phyloP scores from a whole-genome alignment of 30 jellyfish, hydroid and myxozoan genomes.

The Hydra vulgaris region DNA sequence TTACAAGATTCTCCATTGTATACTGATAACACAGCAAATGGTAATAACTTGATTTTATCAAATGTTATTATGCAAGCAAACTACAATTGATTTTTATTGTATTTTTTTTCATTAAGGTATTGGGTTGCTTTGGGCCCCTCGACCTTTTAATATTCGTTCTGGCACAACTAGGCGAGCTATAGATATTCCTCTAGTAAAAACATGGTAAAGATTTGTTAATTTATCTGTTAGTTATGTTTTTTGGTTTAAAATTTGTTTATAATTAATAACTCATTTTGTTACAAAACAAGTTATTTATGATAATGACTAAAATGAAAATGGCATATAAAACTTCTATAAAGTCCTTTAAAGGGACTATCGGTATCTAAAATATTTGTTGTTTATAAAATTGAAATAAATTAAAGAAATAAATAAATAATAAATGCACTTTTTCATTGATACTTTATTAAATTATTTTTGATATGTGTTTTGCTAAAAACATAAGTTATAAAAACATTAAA shows the following conservation, averaged over 20 bases:
- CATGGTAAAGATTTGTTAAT: slow-evolving; percentile 56
- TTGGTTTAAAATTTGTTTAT: not conserved
- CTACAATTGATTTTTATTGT: not conserved
- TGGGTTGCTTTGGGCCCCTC: slow-evolving; percentile 94
- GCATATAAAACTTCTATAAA: too few species aligned
- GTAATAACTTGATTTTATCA: slow-evolving; percentile 17
- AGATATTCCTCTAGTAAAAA: slow-evolving; percentile 87
- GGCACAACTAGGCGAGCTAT: slow-evolving; percentile 91
- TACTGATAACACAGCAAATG: slow-evolving; percentile 97
- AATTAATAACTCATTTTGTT: too few species aligned
- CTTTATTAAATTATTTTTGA: too few species aligned
- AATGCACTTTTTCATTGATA: too few species aligned
- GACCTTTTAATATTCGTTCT: slow-evolving; percentile 88
- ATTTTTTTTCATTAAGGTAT: slow-evolving; percentile 45
- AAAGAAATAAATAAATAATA: too few species aligned
- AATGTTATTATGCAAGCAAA: not conserved
- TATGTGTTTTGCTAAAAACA: too few species aligned
- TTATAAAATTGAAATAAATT: too few species aligned
- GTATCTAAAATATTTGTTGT: too few species aligned
- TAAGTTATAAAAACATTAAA: too few species aligned
- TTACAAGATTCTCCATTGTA: slow-evolving; percentile 90
- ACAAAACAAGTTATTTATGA: too few species aligned
- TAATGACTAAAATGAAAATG: too few species aligned
- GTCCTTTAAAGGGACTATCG: too few species aligned
- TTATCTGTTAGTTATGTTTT: not conserved